Evolutionary conservation across 2,888 invertebrate genomes (phyloP).

Genomic region (Lymantria monacha): DNA sequence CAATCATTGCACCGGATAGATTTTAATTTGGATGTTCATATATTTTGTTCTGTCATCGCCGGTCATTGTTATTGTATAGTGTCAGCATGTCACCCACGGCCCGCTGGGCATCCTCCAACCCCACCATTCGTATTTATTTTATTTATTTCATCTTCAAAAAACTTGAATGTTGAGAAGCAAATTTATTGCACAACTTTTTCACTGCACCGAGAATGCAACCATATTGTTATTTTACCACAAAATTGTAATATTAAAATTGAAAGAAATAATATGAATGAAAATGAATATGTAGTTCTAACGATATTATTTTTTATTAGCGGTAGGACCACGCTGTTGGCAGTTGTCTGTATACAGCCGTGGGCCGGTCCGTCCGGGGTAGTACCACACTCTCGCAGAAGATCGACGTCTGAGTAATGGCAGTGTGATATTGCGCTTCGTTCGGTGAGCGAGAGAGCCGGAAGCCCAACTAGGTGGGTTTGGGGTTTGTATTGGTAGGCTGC

Average conservation of each 20-base stretch:
- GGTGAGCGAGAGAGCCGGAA: too few relatives aligned
- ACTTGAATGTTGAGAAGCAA: conserved; percentile 39
- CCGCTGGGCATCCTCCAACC: conserved; percentile 84
- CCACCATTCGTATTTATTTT: conserved; percentile 74
- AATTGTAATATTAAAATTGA: background rate
- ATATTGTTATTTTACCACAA: conserved; percentile 9
- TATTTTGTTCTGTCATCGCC: conserved; percentile 25
- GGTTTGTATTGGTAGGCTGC: too few relatives aligned
- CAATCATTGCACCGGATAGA: conserved; percentile 74
- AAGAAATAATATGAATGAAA: too few relatives aligned
- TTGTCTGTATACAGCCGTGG: too few relatives aligned
- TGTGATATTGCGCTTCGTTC: too few relatives aligned
- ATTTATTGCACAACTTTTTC: conserved; percentile 64
- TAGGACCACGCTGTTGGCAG: too few relatives aligned
- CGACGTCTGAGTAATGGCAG: too few relatives aligned
- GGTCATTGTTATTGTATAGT: conserved; percentile 33
- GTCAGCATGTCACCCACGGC: conserved; percentile 78
- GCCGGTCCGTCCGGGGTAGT: too few relatives aligned
- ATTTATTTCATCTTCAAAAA: conserved; percentile 65
- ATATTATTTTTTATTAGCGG: too few relatives aligned
- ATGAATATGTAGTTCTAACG: too few relatives aligned
- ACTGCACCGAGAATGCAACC: conserved; percentile 40
- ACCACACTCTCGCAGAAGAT: too few relatives aligned
- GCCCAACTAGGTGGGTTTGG: too few relatives aligned
- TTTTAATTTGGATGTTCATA: conserved; percentile 69